phyloP scores from a whole-genome alignment of 2,797 vertebrate species.

The Pitangus sulphuratus region DNA sequence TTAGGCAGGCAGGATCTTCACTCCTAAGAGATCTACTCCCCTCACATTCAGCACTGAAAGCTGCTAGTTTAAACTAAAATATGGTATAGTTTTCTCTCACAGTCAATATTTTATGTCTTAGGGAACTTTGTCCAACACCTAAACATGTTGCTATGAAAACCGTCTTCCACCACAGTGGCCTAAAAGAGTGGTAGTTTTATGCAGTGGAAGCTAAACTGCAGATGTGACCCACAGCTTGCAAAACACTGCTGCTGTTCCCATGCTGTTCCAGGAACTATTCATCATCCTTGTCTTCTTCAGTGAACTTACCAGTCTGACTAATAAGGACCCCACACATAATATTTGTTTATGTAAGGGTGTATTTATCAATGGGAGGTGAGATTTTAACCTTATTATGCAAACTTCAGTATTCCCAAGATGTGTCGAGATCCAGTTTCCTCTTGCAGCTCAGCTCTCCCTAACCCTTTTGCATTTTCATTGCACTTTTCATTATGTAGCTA shows the following conservation, averaged over 20 bases:
- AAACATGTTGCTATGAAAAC: not conserved
- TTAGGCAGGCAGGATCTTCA: not conserved
- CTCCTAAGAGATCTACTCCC: fast-evolving
- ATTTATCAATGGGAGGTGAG: not conserved
- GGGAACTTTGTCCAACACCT: not conserved
- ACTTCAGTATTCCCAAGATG: not conserved
- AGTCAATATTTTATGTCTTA: not conserved
- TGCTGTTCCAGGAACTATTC: not conserved
- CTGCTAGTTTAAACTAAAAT: not conserved
- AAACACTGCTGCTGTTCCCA: not conserved
- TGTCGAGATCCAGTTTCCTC: not conserved
- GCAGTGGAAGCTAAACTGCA: not conserved
- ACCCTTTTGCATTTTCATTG: not conserved
- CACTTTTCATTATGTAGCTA: not conserved
- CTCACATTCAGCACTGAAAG: not conserved
- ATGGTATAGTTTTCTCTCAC: not conserved
- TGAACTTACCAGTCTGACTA: not conserved
- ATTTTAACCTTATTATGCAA: conserved; percentile 2
- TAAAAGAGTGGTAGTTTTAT: not conserved
- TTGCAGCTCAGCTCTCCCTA: not conserved
- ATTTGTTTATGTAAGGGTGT: not conserved
- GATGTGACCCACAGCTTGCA: not conserved
- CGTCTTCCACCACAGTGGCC: not conserved
- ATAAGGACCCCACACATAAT: not conserved
- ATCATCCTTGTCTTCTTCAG: not conserved